Evolutionary conservation across 2,888 invertebrate species (phyloP), one percentile per base, ranked within the genome.

Genomic region (Polyploca ridens): DNA sequence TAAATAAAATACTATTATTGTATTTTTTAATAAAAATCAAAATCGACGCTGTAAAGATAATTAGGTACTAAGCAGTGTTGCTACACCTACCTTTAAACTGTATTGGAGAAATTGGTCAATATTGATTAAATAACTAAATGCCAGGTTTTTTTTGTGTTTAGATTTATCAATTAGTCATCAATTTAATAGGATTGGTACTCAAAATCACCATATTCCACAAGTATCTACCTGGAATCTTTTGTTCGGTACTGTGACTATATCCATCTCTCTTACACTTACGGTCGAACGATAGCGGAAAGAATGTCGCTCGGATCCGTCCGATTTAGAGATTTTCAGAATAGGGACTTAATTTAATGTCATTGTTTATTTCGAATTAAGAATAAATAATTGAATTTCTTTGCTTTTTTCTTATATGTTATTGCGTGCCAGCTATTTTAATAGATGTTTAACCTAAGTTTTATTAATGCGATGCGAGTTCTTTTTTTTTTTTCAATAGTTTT

Each of bases 161-260:
- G 57, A 16, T 64, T 64, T 16, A 10, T 16, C 5, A 60, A 60
- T 3, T 59, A 38, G 38, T 59, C 16, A 38, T 16, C 14, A 41
- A 63, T 65, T 58, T 68, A 66, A 62, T 69, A 69, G 63, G 33
- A 33, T 62, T 33, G 63, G 46, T 62, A 64, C 62, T 64, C 69
- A 65, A 67, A 74, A 74, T 70, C 70, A 73, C 71, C 74, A 66
- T 63, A 62, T 44, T 76, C 78, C 80, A 76, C 77, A 74, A 78
- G 76, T 79, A 79, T 79, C 77, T 84, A 86, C 85, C 84, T 85
- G 84, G 72, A 74, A 72, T 79, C 79, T 79, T 82, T 81, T 84
- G 81, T 81, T 77, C 76, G 71, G 68, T 73, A 68, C 74, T 68
- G 63, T 61, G 66, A 68, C 61, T 73, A 59, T 69, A 16, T 73